Evolutionary conservation across 2,888 invertebrate genomes (phyloP), one percentile per base, ranked within the genome.

Genomic region (Harpalus rubripes): DNA sequence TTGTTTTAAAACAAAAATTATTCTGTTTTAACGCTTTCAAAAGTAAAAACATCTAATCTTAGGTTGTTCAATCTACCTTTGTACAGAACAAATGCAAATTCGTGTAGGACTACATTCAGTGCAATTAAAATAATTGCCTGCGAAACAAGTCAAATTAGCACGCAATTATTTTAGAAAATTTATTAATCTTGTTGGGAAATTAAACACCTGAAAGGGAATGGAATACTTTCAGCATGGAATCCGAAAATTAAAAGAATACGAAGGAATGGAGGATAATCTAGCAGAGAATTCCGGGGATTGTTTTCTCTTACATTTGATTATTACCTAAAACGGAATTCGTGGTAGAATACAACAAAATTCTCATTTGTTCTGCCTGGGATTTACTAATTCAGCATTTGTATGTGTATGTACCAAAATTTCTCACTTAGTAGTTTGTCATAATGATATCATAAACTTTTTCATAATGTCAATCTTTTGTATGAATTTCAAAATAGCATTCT

Each of bases 131-230:
- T 32, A 68, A 68, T 68, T 68, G 32, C 15, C 68, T 15, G 15
- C 39, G 39, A 15, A 68, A 68, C 39, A 39, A 68, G 68, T 39
- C 32, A 68, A 68, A 68, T 68, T 39, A 68, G 39, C 26, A 6
- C 39, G 68, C 68, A 68, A 39, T 68, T 68, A 68, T 68, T 68
- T 63, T 68, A 15, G 68, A 39, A 68, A 68, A 68, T 68, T 41
- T 68, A 68, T 68, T 68, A 68, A 39, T 39, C 68, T 68, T 32
- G 7, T 32, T n/a, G 32, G 68, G 68, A 68, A 68, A 39, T 68
- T 68, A 39, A 68, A 32, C 68, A 68, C n/a, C 39, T 68, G 68
- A 39, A 26, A 26, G 63, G 10, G 10, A 8, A 26, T 26, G 22
- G 26, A 15, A 68, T 39, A 32, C 39, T 39, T 32, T n/a, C 2